These are phyloP conservation scores for Gopherus evgoodei DNA, from an alignment of 2,113 vertebrate genomes.

Conservation along the genomic window DNA sequence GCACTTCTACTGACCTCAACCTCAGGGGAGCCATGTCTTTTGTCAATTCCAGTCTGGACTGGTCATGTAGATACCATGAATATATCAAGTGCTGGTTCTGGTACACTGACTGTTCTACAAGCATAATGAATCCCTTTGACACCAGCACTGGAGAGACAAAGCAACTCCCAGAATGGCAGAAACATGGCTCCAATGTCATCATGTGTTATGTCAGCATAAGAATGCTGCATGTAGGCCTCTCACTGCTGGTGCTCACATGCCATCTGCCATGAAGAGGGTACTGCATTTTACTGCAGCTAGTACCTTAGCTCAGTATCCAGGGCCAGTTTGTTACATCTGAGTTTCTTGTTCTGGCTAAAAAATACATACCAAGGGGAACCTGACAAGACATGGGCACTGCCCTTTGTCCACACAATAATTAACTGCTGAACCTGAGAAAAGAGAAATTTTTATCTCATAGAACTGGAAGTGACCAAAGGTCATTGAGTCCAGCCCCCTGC, in stretches of 20 bases:
- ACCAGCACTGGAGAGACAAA: neutral
- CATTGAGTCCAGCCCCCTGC: too few relatives aligned
- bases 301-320: neutral
- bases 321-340: slow-evolving; percentile 4
- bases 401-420: neutral
- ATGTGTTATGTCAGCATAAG: neutral
- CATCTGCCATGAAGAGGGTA: neutral
- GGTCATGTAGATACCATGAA: fast-evolving
- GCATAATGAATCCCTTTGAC: neutral
- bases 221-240: neutral
- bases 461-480: too few relatives aligned
- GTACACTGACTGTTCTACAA: neutral
- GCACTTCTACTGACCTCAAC: neutral
- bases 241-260: neutral
- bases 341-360: slow-evolving; percentile 11
- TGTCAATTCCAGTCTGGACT: neutral
- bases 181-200: neutral
- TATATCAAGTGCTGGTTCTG: neutral
- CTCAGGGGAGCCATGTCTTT: neutral
- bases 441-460: neutral
- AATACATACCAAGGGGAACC: neutral
- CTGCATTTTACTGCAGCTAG: neutral
- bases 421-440: neutral
- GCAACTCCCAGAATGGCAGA: neutral
- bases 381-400: neutral